A percentile compares a stretch with the other conserved stretches of the same genome.
Conservation (phyloP, 1,140 invertebrate genomes). For the Papilio polytes region DNA sequence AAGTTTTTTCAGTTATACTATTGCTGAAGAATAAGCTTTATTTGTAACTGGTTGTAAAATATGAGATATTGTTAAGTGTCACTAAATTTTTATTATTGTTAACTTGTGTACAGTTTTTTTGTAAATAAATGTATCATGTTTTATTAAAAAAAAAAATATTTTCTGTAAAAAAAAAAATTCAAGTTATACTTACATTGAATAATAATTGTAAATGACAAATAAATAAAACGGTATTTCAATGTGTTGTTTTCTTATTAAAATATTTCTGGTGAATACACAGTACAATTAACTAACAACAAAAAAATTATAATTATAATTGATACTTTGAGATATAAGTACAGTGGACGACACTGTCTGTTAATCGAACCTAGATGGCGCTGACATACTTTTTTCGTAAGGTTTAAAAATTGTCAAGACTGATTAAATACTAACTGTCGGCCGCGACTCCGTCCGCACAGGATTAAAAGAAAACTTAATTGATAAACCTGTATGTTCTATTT, state of each 20-base stretch:
- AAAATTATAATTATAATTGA: no score
- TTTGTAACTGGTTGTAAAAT: neutral
- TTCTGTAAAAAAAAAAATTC: neutral
- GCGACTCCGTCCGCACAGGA: no score
- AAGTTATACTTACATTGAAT: neutral
- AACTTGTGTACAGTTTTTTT: neutral
- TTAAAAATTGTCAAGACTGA: no score
- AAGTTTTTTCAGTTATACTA: neutral
- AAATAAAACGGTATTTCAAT: neutral
- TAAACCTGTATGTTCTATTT: no score
- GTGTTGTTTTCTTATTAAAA: neutral
- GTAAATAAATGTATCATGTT: neutral
- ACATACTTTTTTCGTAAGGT: no score
- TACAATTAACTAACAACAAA: no score
- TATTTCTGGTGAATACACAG: no score
- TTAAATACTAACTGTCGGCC: no score
- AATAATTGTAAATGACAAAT: neutral
- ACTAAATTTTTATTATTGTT: slow-evolving; percentile 1
- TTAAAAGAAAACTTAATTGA: no score
- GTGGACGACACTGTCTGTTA: no score
- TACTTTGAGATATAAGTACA: no score
- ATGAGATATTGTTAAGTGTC: neutral
- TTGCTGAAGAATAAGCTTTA: neutral
- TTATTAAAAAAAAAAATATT: neutral
- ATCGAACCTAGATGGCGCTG: no score